Conservation (phyloP, 2,797 vertebrate species). For the Sebastes nivosus region DNA sequence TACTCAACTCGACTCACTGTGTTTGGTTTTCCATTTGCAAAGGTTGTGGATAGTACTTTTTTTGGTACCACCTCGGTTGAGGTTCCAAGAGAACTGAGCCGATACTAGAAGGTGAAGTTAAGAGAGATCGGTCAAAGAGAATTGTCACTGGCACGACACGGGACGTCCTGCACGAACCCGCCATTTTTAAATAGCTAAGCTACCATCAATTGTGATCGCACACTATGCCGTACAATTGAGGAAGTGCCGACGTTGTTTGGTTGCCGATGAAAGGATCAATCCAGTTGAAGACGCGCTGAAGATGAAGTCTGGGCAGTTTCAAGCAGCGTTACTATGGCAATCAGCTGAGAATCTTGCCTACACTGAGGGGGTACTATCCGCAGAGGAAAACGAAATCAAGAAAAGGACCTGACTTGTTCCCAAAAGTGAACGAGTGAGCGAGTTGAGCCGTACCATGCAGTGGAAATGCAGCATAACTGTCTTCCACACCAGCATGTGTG, state of each 20-base stretch:
- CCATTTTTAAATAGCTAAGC: background rate
- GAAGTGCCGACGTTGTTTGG: background rate
- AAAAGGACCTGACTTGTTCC: background rate
- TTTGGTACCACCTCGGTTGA: background rate
- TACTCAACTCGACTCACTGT: background rate
- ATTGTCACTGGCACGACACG: background rate
- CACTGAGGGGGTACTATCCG: background rate
- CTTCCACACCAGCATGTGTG: constrained; percentile 6
- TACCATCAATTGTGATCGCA: background rate
- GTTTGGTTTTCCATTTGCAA: background rate
- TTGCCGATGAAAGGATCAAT: background rate
- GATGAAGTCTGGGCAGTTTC: background rate
- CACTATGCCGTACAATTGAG: background rate
- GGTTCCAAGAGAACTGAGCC: background rate
- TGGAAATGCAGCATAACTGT: background rate
- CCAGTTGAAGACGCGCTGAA: background rate
- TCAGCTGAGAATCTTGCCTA: background rate
- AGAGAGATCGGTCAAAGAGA: no score
- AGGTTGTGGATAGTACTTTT: background rate
- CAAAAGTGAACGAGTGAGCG: background rate
- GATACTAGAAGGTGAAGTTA: no score
- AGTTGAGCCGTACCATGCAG: background rate
- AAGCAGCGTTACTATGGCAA: background rate
- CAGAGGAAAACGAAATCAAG: background rate
- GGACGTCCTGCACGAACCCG: background rate